phyloP scores from a whole-genome alignment of 2,113 vertebrate species.

The Diphyllodes magnificus region DNA sequence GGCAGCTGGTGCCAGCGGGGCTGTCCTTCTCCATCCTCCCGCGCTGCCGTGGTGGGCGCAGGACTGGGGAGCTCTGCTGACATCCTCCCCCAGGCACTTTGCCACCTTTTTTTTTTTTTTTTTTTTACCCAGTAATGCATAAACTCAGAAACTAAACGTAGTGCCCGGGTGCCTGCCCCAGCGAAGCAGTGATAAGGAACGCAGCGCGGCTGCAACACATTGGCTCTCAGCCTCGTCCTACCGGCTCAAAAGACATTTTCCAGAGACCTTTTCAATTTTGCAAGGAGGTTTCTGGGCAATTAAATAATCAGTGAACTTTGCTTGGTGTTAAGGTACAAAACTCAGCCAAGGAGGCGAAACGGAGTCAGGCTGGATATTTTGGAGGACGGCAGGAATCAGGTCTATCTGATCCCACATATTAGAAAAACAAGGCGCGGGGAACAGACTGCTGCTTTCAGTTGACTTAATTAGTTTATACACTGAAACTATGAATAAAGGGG shows the following conservation, averaged over 20 bases:
- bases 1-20: accelerated
- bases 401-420: neutral
- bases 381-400: neutral
- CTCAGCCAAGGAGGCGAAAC: neutral
- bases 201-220: neutral
- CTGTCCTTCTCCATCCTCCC: neutral
- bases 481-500: constrained; percentile 55
- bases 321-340: neutral
- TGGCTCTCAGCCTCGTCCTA: neutral
- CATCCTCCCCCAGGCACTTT: neutral
- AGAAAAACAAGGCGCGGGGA: constrained; percentile 9
- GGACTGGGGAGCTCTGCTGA: neutral
- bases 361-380: neutral
- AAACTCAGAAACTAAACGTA: neutral
- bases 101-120: neutral
- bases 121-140: neutral
- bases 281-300: neutral
- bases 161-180: neutral
- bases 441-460: constrained; percentile 18
- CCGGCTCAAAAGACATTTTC: neutral
- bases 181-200: neutral
- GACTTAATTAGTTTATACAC: constrained; percentile 49
- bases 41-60: accelerated
- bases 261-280: neutral
- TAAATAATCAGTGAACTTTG: neutral